A percentile compares a stretch with the other conserved stretches of the same genome.
These are phyloP conservation scores for Emydura subglobosa DNA, from an alignment of 2,113 vertebrate species.

Conservation along the genomic window DNA sequence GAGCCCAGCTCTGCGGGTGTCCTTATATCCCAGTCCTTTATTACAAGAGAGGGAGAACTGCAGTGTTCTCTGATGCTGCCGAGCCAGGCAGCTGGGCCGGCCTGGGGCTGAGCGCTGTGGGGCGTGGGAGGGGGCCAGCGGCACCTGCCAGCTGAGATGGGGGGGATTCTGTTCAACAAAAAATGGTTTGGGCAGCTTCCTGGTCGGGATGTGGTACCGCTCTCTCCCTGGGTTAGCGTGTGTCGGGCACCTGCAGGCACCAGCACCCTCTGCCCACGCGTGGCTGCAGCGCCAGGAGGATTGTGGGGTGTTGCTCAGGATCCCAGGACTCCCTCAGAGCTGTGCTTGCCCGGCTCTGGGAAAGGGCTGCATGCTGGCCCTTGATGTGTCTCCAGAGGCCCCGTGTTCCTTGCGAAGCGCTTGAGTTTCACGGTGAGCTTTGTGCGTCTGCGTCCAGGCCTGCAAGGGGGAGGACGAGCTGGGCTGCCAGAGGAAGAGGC, in stretches of 20 bases:
- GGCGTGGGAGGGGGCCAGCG: neutral
- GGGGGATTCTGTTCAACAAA: neutral
- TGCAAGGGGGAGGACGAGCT: too few relatives aligned
- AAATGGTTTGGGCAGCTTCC: neutral
- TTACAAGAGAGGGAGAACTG: neutral
- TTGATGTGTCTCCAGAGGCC: fast-evolving
- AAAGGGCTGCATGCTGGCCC: neutral
- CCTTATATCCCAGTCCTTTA: neutral
- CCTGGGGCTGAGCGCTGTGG: neutral
- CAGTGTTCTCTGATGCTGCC: neutral
- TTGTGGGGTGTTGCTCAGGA: neutral
- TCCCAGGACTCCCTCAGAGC: neutral
- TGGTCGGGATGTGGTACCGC: neutral
- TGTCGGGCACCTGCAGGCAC: neutral
- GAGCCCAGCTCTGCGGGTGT: fast-evolving
- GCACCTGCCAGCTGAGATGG: neutral
- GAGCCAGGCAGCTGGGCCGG: neutral
- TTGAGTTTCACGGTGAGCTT: too few relatives aligned
- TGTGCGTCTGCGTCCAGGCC: neutral
- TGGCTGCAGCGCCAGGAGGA: neutral
- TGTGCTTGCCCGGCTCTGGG: neutral
- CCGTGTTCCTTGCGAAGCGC: neutral
- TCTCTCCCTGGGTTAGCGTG: too few relatives aligned
- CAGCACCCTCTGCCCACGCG: too few relatives aligned
- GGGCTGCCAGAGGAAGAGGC: too few relatives aligned